Evolutionary conservation across 2,888 invertebrate genomes (phyloP).

Genomic region (Caenorhabditis doughertyi): DNA sequence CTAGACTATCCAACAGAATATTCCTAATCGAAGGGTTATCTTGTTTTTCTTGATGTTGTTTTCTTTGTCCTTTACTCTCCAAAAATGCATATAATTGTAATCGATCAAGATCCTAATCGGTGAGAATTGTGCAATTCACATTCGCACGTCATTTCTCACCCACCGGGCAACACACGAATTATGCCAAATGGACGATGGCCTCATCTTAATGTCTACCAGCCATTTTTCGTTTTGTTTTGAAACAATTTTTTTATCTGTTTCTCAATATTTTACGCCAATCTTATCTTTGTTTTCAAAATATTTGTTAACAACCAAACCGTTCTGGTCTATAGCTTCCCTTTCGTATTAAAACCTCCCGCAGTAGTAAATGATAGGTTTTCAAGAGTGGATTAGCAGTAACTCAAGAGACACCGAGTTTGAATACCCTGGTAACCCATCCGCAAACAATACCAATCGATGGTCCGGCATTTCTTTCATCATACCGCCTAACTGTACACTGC

Average conservation of each 20-base stretch:
- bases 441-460: conserved; percentile 57
- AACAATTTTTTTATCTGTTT: neutral
- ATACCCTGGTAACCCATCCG: conserved; percentile 55
- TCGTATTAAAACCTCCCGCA: neutral
- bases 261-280: neutral
- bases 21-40: too few species aligned
- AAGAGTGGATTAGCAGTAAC: conserved; percentile 54
- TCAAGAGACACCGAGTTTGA: conserved; percentile 51
- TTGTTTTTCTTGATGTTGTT: neutral
- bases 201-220: neutral
- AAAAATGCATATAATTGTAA: conserved; percentile 3
- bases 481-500: conserved; percentile 17
- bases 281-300: neutral
- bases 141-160: conserved; percentile 47
- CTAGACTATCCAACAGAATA: too few species aligned
- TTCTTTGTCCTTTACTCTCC: neutral
- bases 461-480: conserved; percentile 33
- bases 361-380: conserved; percentile 16
- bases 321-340: neutral
- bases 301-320: neutral
- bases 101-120: conserved; percentile 43
- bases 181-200: neutral
- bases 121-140: conserved; percentile 35
- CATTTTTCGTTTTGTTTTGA: neutral
- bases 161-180: neutral